phyloP scores from a whole-genome alignment of 2,888 invertebrate species.

The Amphipoea oculea region DNA sequence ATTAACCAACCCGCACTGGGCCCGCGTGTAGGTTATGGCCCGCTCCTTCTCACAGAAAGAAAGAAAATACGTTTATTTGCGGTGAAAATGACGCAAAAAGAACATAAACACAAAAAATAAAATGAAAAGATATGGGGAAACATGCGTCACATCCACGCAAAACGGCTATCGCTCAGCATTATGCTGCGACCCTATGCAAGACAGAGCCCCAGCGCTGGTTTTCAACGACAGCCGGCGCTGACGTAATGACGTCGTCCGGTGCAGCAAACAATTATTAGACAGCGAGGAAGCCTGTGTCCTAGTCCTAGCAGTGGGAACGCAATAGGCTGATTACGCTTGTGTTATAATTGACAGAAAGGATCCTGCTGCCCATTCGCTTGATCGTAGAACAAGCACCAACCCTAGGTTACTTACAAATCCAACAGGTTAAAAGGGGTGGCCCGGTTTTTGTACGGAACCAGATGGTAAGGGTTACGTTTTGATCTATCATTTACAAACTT shows the following conservation, averaged over 20 bases:
- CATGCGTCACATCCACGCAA: no score
- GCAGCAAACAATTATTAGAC: no score
- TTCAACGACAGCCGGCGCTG: no score
- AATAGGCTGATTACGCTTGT: background rate
- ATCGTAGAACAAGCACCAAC: background rate
- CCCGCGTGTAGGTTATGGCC: background rate
- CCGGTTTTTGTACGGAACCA: background rate
- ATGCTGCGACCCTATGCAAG: no score
- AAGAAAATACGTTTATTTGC: no score
- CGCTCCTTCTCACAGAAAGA: background rate
- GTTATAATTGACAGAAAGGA: background rate
- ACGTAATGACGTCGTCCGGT: no score
- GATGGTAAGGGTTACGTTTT: background rate
- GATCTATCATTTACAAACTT: slow-evolving; percentile 20
- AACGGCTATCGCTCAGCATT: no score
- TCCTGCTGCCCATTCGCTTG: background rate
- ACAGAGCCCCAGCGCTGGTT: no score
- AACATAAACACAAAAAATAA: no score
- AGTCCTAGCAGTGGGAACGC: background rate
- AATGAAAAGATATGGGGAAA: no score
- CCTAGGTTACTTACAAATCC: background rate
- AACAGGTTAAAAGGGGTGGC: background rate
- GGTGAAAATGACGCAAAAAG: no score
- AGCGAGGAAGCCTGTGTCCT: background rate
- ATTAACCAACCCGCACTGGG: background rate